Conservation (phyloP, 1,140 invertebrate species). For the Trachymyrmex septentrionalis region DNA sequence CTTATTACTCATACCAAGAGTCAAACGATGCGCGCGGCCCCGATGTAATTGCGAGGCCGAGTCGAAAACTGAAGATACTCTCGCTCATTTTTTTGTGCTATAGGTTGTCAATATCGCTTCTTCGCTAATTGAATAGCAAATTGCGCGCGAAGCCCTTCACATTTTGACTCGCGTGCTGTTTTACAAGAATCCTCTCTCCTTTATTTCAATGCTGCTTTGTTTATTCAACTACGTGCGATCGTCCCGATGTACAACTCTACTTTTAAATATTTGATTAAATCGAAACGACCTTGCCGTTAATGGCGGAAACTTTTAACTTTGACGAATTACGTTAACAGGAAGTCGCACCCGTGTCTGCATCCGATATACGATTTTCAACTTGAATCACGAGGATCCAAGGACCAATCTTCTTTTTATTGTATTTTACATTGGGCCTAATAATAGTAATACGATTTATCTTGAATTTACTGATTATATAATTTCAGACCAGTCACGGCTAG, state of each 20-base stretch:
- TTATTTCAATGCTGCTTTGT: neutral
- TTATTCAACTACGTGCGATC: neutral
- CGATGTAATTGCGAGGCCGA: constrained; percentile 45
- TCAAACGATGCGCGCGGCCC: constrained; percentile 4
- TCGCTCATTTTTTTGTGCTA: constrained; percentile 17
- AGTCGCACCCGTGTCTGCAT: constrained; percentile 21
- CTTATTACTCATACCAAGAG: constrained; percentile 52
- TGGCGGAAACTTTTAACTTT: constrained; percentile 42
- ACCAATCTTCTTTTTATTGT: neutral
- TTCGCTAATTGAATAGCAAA: constrained; percentile 16
- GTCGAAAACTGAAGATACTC: constrained; percentile 35
- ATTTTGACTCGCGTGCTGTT: constrained; percentile 3
- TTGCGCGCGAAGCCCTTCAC: neutral
- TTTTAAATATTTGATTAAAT: constrained; percentile 41
- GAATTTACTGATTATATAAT: constrained; percentile 29
- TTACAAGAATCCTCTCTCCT: neutral
- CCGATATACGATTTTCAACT: constrained; percentile 2
- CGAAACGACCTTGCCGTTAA: constrained; percentile 22
- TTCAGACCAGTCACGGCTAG: neutral
- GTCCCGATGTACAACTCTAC: neutral
- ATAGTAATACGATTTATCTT: neutral
- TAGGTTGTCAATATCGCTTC: neutral
- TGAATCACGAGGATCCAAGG: neutral
- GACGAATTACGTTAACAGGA: constrained; percentile 31
- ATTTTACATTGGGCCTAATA: neutral